Base-by-base conservation (phyloP, 2,113 vertebrate species). In the Dipodomys spectabilis region DNA sequence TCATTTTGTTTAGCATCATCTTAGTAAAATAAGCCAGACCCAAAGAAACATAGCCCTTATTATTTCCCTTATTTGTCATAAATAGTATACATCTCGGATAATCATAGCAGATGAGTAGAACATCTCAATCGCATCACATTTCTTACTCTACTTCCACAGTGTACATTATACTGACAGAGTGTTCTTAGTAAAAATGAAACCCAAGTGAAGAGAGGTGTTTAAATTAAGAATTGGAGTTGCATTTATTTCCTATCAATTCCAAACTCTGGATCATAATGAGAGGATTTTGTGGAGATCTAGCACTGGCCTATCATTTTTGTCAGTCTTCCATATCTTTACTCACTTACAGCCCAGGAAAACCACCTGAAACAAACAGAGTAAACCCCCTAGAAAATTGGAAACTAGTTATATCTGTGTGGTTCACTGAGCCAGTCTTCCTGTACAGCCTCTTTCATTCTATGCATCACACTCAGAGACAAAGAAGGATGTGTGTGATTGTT, bases 161-260 rank as follows among this genome's bases (percentile, higher is more conserved):
- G 35, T 39, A 25, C 18, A 69, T 7, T 44, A 18, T 71, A 71
- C 25, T n/a, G 82, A 23, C 62, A 6, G 6, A 23, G 62, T n/a
- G 62, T 68, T 87, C 32, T 85, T 81, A 13, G 32, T 75, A 79
- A 74, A 94, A 74, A 23, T 19, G 53, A 75, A 89, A 57, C 15
- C 25, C 65, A 86, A 88, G 60, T 19, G 60, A 74, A 94, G 72
- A 64, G 19, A 81, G n/a, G 11, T 80, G 88, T 49, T 90, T 92
- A 49, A 49, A 49, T 49, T 49, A 49, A 49, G 49, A 49, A 12
- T 49, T 49, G 12, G 49, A 49, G 49, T 49, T 80, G 57, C 4
- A 18, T 28, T 82, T 87, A 45, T 82, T 28, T n/a, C 53, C 23
- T 60, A 0, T 62, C 20, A 78, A 75, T 68, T 86, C 32, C 30